These are phyloP conservation scores for Glandiceps talaboti DNA, from an alignment of 53 echinoderm and acorn worm genomes.

Conservation along the genomic window DNA sequence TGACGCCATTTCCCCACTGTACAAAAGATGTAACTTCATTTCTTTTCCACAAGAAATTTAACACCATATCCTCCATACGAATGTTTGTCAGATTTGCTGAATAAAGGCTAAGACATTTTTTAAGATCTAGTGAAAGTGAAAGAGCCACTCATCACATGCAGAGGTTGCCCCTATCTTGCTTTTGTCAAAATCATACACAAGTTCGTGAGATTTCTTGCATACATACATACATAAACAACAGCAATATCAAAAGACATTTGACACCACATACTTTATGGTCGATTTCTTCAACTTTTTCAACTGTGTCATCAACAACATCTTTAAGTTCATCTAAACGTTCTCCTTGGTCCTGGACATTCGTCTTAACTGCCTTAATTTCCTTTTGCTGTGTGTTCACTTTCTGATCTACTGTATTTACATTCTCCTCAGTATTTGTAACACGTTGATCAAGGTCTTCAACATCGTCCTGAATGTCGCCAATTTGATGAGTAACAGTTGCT, in stretches of 20 bases:
- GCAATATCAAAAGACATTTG: too few species aligned
- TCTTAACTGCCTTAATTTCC: too few species aligned
- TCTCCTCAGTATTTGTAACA: conserved; percentile 48
- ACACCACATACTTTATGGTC: conserved; percentile 97
- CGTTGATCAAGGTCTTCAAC: conserved; percentile 54
- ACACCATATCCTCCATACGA: too few species aligned
- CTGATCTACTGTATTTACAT: conserved; percentile 50
- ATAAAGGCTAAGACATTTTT: background rate
- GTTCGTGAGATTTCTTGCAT: too few species aligned
- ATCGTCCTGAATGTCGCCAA: conserved; percentile 50
- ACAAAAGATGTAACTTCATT: background rate
- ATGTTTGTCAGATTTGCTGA: background rate
- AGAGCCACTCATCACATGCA: too few species aligned
- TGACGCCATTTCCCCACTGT: background rate
- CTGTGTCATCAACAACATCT: conserved; percentile 69
- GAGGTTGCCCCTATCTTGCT: too few species aligned
- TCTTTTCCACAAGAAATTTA: too few species aligned
- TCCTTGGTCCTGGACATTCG: too few species aligned
- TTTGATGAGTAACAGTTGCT: conserved; percentile 43
- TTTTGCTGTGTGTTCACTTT: conserved; percentile 62
- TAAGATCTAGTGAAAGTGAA: too few species aligned
- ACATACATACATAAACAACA: too few species aligned
- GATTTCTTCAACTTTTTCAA: conserved; percentile 83
- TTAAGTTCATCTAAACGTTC: conserved; percentile 59
- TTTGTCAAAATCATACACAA: too few species aligned